phyloP scores from a whole-genome alignment of 2,888 invertebrate species.

The Torymus tubicola region DNA sequence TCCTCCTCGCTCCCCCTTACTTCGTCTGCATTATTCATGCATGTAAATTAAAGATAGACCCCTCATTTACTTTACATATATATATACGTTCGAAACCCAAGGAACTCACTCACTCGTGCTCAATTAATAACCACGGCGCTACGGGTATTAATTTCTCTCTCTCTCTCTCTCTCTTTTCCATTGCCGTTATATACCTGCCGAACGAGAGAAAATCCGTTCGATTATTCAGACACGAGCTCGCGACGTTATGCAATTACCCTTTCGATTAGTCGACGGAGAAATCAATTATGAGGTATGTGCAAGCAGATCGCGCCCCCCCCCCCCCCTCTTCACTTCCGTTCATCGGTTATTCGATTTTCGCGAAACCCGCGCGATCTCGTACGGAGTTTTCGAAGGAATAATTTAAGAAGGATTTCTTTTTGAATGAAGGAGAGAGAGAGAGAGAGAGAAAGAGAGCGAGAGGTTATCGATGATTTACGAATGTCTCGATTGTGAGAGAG shows the following conservation, averaged over 20 bases:
- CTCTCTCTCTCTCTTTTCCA: constrained; percentile 26
- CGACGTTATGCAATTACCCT: constrained; percentile 42
- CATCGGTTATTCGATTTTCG: constrained; percentile 27
- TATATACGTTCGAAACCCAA: neutral
- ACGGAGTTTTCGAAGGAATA: neutral
- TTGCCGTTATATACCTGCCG: constrained; percentile 9
- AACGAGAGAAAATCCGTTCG: constrained; percentile 49
- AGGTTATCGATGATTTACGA: too few species aligned
- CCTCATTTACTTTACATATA: constrained; percentile 47
- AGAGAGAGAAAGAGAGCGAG: too few species aligned
- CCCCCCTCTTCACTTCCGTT: constrained; percentile 20
- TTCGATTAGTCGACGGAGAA: constrained; percentile 52
- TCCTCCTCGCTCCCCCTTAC: neutral
- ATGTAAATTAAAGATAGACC: constrained; percentile 51
- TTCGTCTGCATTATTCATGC: constrained; percentile 28
- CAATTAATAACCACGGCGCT: constrained; percentile 47
- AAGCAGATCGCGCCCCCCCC: neutral
- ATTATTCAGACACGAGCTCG: constrained; percentile 45
- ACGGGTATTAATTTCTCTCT: constrained; percentile 50
- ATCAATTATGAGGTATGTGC: constrained; percentile 52
- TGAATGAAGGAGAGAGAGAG: too few species aligned
- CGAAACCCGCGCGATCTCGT: too few species aligned
- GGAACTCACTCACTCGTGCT: constrained; percentile 5
- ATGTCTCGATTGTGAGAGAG: too few species aligned
- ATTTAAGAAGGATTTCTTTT: too few species aligned